Conservation (phyloP, 2,113 vertebrate genomes). For the Lucifuga dentata region DNA sequence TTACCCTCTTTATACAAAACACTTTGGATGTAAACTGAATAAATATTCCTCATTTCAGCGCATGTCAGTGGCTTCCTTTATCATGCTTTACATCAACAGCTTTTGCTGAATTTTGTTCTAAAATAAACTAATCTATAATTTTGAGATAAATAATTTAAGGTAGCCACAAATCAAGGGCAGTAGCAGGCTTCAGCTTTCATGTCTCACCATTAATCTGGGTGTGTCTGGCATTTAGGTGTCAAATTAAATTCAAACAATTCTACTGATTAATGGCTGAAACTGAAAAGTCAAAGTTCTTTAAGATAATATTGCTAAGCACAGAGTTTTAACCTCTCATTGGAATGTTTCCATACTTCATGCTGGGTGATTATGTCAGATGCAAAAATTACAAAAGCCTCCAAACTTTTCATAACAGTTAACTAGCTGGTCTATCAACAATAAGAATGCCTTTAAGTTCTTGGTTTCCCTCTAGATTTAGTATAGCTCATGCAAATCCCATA, state of each 20-base stretch:
- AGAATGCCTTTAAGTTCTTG: conserved; percentile 4
- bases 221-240: too few relatives aligned
- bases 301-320: background rate
- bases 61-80: background rate
- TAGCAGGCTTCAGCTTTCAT: too few relatives aligned
- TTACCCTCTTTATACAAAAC: background rate
- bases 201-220: too few relatives aligned
- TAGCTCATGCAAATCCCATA: conserved; percentile 10
- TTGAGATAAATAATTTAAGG: too few relatives aligned
- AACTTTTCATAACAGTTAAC: too few relatives aligned
- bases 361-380: too few relatives aligned
- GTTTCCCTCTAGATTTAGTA: background rate
- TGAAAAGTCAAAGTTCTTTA: background rate
- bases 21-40: background rate
- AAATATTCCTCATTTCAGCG: background rate
- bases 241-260: too few relatives aligned
- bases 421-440: background rate
- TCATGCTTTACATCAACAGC: background rate
- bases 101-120: background rate
- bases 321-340: background rate
- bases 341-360: too few relatives aligned
- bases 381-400: too few relatives aligned
- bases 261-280: too few relatives aligned
- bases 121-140: too few relatives aligned
- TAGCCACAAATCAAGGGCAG: too few relatives aligned